Conservation (phyloP, 2,888 invertebrate species). For the Dryomyza anilis region DNA sequence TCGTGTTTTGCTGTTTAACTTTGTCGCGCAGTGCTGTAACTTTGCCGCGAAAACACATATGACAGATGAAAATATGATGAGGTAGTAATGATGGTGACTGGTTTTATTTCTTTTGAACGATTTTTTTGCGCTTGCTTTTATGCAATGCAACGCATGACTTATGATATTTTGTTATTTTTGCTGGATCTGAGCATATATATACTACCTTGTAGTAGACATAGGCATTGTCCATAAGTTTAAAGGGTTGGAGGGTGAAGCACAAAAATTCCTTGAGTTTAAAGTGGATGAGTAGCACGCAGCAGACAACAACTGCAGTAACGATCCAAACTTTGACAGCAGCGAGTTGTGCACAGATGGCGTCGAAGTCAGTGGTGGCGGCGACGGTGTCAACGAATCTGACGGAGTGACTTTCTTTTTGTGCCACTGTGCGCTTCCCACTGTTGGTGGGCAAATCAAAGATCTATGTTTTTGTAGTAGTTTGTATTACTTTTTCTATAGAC, state of each 20-base stretch:
- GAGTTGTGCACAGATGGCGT: background rate
- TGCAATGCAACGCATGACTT: background rate
- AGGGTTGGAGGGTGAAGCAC: slow-evolving; percentile 37
- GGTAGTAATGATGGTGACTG: background rate
- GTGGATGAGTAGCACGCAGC: slow-evolving; percentile 27
- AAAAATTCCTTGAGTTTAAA: slow-evolving; percentile 45
- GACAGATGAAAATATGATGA: too few species aligned
- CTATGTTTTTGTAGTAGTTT: slow-evolving; percentile 9
- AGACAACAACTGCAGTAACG: background rate
- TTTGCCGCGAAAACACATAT: too few species aligned
- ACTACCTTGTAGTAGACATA: slow-evolving; percentile 61
- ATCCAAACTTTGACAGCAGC: background rate
- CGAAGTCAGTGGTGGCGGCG: background rate
- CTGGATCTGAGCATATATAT: too few species aligned
- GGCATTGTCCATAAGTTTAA: slow-evolving; percentile 60
- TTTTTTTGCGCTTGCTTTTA: slow-evolving; percentile 8
- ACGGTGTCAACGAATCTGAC: background rate
- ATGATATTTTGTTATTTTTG: background rate
- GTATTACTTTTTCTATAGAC: slow-evolving; percentile 4
- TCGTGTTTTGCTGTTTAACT: too few species aligned
- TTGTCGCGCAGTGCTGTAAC: too few species aligned
- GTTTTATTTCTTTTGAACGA: background rate
- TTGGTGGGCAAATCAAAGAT: slow-evolving; percentile 8
- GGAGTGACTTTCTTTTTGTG: slow-evolving; percentile 12
- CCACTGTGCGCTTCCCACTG: background rate